Evolutionary conservation across 2,797 vertebrate genomes (phyloP).

Genomic region (Botia kubotai): DNA sequence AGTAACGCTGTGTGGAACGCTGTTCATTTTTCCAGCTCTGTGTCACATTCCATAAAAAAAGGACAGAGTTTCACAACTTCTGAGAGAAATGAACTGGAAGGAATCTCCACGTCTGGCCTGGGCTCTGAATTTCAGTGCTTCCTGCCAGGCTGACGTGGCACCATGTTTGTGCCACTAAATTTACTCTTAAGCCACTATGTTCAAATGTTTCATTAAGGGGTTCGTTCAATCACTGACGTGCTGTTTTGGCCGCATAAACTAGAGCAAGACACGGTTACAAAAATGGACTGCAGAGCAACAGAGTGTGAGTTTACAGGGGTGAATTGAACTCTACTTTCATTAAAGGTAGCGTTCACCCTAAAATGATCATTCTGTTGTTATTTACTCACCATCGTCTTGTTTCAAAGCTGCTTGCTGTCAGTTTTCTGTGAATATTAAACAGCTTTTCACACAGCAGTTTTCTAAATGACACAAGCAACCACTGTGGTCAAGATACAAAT

Average conservation of each 20-base stretch:
- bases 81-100: constrained; percentile 5
- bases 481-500: background rate
- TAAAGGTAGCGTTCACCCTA: constrained; percentile 5
- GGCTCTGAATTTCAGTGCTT: background rate
- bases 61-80: constrained; percentile 46
- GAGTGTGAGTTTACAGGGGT: background rate
- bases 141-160: constrained; percentile 33
- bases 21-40: constrained; percentile 28
- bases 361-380: background rate
- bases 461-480: background rate
- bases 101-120: constrained; percentile 16
- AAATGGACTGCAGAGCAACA: constrained; percentile 5
- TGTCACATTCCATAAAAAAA: constrained; percentile 53
- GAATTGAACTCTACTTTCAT: background rate
- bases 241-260: constrained; percentile 32
- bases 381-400: background rate
- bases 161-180: constrained; percentile 34
- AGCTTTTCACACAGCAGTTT: background rate
- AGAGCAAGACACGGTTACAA: background rate
- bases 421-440: background rate
- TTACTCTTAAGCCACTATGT: constrained; percentile 13
- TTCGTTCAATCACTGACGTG: background rate
- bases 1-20: background rate
- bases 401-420: background rate
- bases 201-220: constrained; percentile 55